Conservation (phyloP, 2,113 vertebrate genomes). For the Seriola dumerili region DNA sequence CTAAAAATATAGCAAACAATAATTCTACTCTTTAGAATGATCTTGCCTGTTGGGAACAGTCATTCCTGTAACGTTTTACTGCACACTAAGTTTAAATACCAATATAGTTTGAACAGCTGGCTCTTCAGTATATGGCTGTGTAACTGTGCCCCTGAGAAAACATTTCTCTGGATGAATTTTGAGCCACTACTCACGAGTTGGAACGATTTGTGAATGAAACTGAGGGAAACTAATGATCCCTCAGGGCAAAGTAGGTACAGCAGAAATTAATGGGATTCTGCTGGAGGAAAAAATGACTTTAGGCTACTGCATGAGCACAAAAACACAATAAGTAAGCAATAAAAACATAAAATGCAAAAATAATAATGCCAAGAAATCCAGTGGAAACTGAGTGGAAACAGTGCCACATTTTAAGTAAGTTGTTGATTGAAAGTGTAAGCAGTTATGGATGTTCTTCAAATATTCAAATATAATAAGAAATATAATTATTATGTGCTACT, state of each 20-base stretch:
- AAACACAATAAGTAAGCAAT: neutral
- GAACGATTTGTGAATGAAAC: slow-evolving; percentile 37
- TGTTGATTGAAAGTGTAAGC: neutral
- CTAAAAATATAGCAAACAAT: slow-evolving; percentile 1
- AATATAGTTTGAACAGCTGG: slow-evolving; percentile 33
- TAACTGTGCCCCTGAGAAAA: slow-evolving; percentile 22
- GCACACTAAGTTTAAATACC: slow-evolving; percentile 25
- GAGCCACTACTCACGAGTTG: slow-evolving; percentile 1
- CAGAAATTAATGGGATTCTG: slow-evolving; percentile 4
- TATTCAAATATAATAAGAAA: neutral
- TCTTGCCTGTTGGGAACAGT: slow-evolving; percentile 21
- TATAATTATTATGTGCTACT: neutral
- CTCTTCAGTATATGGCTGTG: slow-evolving; percentile 16
- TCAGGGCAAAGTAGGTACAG: slow-evolving; percentile 10
- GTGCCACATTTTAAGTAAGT: neutral
- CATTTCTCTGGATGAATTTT: slow-evolving; percentile 25
- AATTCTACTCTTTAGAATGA: slow-evolving; percentile 16
- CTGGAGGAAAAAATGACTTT: neutral
- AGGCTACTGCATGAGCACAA: neutral
- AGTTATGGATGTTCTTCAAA: neutral
- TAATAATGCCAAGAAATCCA: neutral
- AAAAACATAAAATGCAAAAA: neutral
- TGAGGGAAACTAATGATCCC: slow-evolving; percentile 39
- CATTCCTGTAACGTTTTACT: slow-evolving; percentile 17
- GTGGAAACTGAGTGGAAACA: neutral